Conservation (phyloP, 2,888 invertebrate species). For the Boloria selene region DNA sequence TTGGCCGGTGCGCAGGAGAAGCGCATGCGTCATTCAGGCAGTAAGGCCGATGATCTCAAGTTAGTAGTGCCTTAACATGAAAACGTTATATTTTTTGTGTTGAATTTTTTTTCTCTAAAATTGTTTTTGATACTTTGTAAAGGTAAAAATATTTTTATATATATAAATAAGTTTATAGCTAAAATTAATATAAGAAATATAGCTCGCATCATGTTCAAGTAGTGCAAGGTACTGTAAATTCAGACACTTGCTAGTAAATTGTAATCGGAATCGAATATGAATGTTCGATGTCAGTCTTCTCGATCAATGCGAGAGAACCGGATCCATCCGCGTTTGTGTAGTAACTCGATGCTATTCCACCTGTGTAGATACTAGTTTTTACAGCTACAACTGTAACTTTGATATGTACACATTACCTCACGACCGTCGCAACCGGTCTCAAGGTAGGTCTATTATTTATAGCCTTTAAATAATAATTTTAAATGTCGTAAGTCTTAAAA, state of each 20-base stretch:
- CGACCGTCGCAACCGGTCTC: constrained; percentile 44
- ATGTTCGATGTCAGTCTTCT: constrained; percentile 47
- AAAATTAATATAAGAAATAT: not conserved
- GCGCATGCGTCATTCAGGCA: constrained; percentile 67
- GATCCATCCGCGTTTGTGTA: constrained; percentile 54
- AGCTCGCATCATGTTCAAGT: not conserved
- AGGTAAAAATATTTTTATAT: not conserved
- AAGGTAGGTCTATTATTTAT: constrained; percentile 43
- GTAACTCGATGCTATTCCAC: constrained; percentile 61
- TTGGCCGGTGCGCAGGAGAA: constrained; percentile 69
- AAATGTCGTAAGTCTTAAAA: not conserved
- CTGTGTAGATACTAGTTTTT: constrained; percentile 70
- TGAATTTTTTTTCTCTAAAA: not conserved
- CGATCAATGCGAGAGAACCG: constrained; percentile 56
- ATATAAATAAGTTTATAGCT: too few species aligned
- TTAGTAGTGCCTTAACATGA: constrained; percentile 31
- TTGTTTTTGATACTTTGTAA: constrained; percentile 1
- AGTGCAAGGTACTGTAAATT: constrained; percentile 13
- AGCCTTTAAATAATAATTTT: constrained; percentile 29
- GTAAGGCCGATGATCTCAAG: constrained; percentile 67
- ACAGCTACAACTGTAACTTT: constrained; percentile 52
- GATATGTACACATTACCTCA: constrained; percentile 48
- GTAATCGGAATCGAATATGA: constrained; percentile 20
- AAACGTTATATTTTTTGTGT: not conserved
- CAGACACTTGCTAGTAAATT: constrained; percentile 17